Base-by-base conservation (phyloP, 2,888 invertebrate species). In the Archaeoteleia sp. region DNA sequence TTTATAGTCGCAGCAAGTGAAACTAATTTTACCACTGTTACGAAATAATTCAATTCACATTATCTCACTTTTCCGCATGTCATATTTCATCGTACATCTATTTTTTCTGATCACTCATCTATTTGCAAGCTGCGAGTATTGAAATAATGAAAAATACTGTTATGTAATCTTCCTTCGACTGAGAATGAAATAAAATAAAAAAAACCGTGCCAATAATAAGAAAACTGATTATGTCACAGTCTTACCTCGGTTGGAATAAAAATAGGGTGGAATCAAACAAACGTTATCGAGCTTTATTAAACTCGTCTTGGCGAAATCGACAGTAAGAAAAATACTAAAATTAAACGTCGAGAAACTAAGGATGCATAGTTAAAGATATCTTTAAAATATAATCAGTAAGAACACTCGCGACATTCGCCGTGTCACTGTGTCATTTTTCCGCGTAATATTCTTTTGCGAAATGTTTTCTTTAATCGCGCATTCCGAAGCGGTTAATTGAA, bases 401-500 rank as follows among this genome's bases (percentile, higher is more conserved):
- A 58, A 58, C 46, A 65, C 65, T 65, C 51, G 51, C 61, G 55
- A 60, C 55, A 67, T 61, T 61, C 60, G 60, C 67, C 49, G 55
- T 55, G 61, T 57, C 62, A 51, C 55, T 46, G 48, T 62, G 62
- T 53, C 67, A 55, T 67, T 62, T 67, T 67, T 57, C 67, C 62
- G 54, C 67, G 62, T 53, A 68, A 68, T 68, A 58, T 68, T 58
- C 67, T 62, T 68, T 57, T 51, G 58, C 57, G 62, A 57, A 63
- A 68, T 57, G 67, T 62, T 63, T 63, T 58, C 67, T 68, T 58
- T 62, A 67, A 63, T 68, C 55, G 67, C 57, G 53, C 62, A 67
- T 67, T 67, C 51, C 67, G 48, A 53, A 63, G 58, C 53, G 68
- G 68, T 63, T 68, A 68, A 68, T 62, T 63, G 63, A 68, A 68